phyloP scores from a whole-genome alignment of 2,888 invertebrate genomes.

The Caenorhabditis auriculariae region DNA sequence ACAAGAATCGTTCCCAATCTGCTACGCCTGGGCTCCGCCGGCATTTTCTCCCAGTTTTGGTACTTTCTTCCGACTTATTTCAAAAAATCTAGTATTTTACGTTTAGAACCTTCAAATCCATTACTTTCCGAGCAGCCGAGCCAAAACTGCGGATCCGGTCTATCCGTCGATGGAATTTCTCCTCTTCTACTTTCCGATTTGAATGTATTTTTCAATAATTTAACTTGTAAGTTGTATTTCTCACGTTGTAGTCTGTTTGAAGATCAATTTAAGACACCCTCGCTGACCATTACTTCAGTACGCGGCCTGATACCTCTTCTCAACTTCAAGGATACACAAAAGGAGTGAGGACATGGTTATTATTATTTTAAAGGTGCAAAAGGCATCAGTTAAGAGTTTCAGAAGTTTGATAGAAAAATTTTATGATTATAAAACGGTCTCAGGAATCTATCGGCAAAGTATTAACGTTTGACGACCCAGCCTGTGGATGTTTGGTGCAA shows the following conservation, averaged over 20 bases:
- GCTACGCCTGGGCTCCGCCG: conserved; percentile 40
- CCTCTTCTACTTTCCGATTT: conserved; percentile 17
- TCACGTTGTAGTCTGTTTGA: not conserved
- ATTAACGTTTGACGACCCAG: conserved; percentile 25
- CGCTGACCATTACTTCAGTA: conserved; percentile 45
- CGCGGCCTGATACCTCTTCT: conserved; percentile 15
- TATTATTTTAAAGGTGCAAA: not conserved
- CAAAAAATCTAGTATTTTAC: not conserved
- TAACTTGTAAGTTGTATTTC: not conserved
- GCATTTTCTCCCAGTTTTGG: no score
- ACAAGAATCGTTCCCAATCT: conserved; percentile 40
- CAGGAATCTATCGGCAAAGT: conserved; percentile 23
- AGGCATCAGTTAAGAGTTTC: not conserved
- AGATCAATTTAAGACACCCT: conserved; percentile 14
- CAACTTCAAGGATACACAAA: conserved; percentile 14
- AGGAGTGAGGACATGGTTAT: conserved; percentile 1
- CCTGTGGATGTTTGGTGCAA: conserved; percentile 38
- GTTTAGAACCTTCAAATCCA: not conserved
- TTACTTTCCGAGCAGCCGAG: conserved; percentile 6
- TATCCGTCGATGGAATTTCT: conserved; percentile 11
- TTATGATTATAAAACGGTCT: conserved; percentile 1
- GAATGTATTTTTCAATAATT: conserved; percentile 34
- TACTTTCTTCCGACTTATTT: not conserved
- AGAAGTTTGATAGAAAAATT: conserved; percentile 1
- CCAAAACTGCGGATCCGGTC: conserved; percentile 4